phyloP scores from a whole-genome alignment of 2,113 vertebrate genomes.

The Plecturocebus donacophilus region DNA sequence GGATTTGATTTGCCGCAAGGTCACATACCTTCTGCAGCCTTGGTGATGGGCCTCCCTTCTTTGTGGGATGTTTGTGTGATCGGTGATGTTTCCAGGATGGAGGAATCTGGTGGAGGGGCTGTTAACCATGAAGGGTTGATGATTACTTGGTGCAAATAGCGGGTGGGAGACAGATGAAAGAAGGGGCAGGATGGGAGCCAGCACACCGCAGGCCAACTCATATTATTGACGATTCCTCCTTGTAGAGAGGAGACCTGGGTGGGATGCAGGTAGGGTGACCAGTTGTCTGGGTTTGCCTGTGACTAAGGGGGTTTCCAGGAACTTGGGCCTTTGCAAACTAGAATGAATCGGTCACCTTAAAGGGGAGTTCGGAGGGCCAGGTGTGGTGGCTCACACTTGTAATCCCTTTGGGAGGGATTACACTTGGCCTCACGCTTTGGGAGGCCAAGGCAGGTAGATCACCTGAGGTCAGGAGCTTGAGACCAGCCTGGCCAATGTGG shows the following conservation, averaged over 20 bases:
- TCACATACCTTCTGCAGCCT: not conserved
- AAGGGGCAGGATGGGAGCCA: not conserved
- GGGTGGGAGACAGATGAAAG: not conserved
- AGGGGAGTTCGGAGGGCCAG: not conserved
- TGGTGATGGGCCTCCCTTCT: not conserved
- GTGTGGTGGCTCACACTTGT: too few species aligned
- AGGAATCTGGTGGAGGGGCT: not conserved
- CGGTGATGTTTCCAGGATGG: not conserved
- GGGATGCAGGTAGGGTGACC: not conserved
- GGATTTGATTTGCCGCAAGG: not conserved
- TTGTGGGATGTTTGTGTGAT: not conserved
- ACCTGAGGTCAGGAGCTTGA: too few species aligned
- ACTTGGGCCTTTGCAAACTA: not conserved
- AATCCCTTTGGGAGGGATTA: too few species aligned
- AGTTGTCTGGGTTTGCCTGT: not conserved
- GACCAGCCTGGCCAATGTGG: too few species aligned
- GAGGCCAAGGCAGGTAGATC: too few species aligned
- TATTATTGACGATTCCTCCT: not conserved
- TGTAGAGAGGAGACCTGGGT: not conserved
- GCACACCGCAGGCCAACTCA: not conserved
- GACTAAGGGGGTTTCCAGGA: not conserved
- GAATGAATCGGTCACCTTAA: not conserved
- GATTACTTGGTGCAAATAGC: not conserved
- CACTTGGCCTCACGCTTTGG: too few species aligned
- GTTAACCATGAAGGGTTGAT: not conserved